These are phyloP conservation scores for Sarcophaga bullata DNA, from an alignment of 1,140 invertebrate species.

Conservation along the genomic window DNA sequence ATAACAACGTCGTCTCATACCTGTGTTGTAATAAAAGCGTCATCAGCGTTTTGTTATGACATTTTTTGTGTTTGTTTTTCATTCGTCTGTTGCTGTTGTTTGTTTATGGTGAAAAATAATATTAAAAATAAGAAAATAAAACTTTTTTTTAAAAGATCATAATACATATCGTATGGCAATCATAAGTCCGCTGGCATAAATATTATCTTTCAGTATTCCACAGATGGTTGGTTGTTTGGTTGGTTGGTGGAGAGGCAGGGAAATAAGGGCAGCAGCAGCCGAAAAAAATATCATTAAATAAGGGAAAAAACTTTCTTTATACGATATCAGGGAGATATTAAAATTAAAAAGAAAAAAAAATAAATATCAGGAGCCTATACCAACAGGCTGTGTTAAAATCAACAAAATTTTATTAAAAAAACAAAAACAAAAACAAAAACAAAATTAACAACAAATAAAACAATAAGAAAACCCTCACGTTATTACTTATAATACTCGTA, in stretches of 20 bases:
- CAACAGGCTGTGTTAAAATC: not conserved
- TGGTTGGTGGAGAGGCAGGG: too few species aligned
- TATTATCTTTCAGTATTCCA: not conserved
- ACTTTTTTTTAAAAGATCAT: not conserved
- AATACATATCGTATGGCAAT: conserved; percentile 20
- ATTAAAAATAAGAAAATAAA: not conserved
- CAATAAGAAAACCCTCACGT: too few species aligned
- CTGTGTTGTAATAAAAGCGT: too few species aligned
- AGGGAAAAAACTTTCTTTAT: not conserved
- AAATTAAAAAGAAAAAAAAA: not conserved
- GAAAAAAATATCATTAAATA: conserved; percentile 27
- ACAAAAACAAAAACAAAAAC: not conserved
- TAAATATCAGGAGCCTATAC: not conserved
- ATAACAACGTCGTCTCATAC: too few species aligned
- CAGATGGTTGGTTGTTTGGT: too few species aligned
- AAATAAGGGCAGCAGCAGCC: too few species aligned
- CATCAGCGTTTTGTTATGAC: too few species aligned
- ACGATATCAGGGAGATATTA: conserved; percentile 3
- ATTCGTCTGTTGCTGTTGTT: not conserved
- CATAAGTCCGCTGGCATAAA: not conserved
- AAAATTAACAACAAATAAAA: too few species aligned
- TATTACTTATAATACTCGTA: too few species aligned
- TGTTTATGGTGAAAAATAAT: not conserved
- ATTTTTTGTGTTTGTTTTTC: too few species aligned
- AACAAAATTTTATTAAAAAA: not conserved